Base-by-base conservation (phyloP, 1,140 invertebrate species). In the Drosophila nigrodunni region DNA sequence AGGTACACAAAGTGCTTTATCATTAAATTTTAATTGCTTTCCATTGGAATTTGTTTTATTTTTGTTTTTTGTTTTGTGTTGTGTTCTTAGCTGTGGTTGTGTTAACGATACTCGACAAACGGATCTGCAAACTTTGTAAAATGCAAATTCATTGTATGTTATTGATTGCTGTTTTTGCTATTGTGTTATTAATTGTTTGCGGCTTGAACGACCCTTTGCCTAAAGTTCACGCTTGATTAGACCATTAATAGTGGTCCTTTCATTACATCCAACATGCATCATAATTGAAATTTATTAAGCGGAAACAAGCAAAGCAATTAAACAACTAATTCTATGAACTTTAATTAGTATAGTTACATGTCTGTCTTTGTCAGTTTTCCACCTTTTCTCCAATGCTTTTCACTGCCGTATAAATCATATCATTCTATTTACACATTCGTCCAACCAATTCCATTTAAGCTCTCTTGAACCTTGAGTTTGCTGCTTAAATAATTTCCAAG, bases 201-300 rank as follows among this genome's bases (percentile, higher is more conserved):
- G 75, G 75, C 39, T 68, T 74, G 72, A 39, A 10, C 46, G 68
- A 59, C 54, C 46, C 62, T 77, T 69, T 62, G 66, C 61, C 59
- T 57, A 78, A 66, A 78, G 71, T 87, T 83, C 57, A 77, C 83
- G 82, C 68, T 77, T 87, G 82, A 88, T 77, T 87, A 83, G 83
- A 58, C 66, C 72, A 71, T 77, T 82, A 83, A 73, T 74, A 72
- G 58, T 64, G 81, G 54, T 11, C 18, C 21, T 61, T 37, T n/a
- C 7, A 37, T 41, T 43, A 64, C 65, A 74, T 64, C 21, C 49
- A 65, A 74, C 64, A 75, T 86, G 74, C 54, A 71, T 78, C 66
- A 69, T 64, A 55, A 73, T 57, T 59, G 39, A 77, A 87, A 74
- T 88, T 88, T 72, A 88, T 88, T 80, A 49, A 72, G 73, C 78